A percentile compares a stretch with the other conserved stretches of the same genome.
These are phyloP conservation scores for Oncopeltus fasciatus DNA, from an alignment of 1,140 invertebrate genomes.

Conservation along the genomic window DNA sequence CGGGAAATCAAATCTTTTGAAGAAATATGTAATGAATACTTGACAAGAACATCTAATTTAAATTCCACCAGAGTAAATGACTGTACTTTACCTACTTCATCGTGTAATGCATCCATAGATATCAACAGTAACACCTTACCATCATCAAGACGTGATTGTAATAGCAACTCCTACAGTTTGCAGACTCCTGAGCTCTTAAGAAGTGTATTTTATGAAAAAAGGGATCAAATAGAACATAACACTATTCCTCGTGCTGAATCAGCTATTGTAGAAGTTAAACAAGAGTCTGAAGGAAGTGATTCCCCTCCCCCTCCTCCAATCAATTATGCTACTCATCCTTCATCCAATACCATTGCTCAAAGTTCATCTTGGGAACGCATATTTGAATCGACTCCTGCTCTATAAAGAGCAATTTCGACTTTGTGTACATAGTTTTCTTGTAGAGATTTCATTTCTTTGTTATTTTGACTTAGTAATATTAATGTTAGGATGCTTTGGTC, in stretches of 20 bases:
- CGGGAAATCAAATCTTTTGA: not conserved
- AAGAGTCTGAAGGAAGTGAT: not conserved
- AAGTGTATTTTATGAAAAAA: not conserved
- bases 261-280: not conserved
- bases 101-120: not conserved
- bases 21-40: not conserved
- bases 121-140: not conserved
- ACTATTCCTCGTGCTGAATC: not conserved
- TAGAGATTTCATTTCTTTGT: too few relatives aligned
- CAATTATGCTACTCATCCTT: slow-evolving; percentile 25
- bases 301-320: slow-evolving; percentile 23
- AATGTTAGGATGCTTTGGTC: too few relatives aligned
- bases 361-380: not conserved
- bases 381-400: not conserved
- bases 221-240: not conserved
- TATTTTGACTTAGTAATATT: too few relatives aligned
- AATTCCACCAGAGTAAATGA: not conserved
- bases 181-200: not conserved
- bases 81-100: not conserved
- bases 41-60: not conserved
- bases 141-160: not conserved
- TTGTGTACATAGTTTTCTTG: too few relatives aligned
- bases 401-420: too few relatives aligned
- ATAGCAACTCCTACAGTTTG: not conserved
- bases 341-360: not conserved